phyloP scores from a whole-genome alignment of 1,140 invertebrate species.

The Cecropterus lyciades region DNA sequence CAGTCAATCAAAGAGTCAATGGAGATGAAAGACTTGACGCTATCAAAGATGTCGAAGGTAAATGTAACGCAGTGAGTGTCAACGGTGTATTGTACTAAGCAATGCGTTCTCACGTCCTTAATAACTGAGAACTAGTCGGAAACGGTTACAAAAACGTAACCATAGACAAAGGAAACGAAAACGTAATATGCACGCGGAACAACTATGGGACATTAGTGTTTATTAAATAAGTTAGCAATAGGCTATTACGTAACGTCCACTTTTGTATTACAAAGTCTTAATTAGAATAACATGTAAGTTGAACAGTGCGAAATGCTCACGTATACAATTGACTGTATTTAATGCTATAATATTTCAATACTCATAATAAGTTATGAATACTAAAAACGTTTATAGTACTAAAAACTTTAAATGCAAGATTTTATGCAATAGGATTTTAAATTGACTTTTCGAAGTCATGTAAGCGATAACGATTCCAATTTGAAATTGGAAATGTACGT shows the following conservation, averaged over 20 bases:
- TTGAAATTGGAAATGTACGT: conserved; percentile 7
- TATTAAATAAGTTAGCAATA: conserved; percentile 50
- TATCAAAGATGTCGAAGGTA: conserved; percentile 47
- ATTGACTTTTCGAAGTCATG: background rate
- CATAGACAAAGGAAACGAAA: conserved; percentile 69
- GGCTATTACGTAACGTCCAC: conserved; percentile 18
- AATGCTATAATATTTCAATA: background rate
- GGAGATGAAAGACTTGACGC: conserved; percentile 29
- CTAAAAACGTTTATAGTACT: too few species aligned
- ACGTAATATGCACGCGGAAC: conserved; percentile 66
- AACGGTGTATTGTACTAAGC: conserved; percentile 35
- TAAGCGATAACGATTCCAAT: background rate
- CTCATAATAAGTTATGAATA: background rate
- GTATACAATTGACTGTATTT: conserved; percentile 1
- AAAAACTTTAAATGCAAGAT: too few species aligned
- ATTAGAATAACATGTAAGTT: background rate
- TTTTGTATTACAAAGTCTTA: conserved; percentile 16
- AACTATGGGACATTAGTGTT: conserved; percentile 58
- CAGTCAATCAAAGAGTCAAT: conserved; percentile 32
- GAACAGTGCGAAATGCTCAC: conserved; percentile 3
- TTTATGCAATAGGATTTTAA: background rate
- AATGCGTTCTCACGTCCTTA: conserved; percentile 66
- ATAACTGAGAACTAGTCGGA: conserved; percentile 66
- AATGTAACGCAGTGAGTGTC: conserved; percentile 53
- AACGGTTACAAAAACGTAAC: conserved; percentile 71